Percentiles rank a stretch among this genome's conserved stretches.
Evolutionary conservation across 2,797 vertebrate genomes (phyloP).

Genomic region (Pipistrellus nathusii): DNA sequence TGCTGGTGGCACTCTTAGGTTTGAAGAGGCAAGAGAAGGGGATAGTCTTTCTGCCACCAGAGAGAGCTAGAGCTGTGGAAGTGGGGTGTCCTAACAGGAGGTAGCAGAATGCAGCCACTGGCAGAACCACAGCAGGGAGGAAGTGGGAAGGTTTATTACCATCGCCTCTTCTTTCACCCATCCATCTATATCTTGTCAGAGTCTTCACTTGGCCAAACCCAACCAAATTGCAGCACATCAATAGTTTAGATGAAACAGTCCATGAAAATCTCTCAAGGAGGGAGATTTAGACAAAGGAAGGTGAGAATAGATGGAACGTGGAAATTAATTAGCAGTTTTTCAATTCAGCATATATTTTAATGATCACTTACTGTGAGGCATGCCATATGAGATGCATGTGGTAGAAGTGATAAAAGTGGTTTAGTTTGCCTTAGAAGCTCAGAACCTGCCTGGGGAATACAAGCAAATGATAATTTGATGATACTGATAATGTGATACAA

Average conservation of each 20-base stretch:
- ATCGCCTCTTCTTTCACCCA: neutral
- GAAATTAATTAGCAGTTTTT: neutral
- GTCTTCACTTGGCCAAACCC: neutral
- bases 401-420: neutral
- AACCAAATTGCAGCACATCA: neutral
- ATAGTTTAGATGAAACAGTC: neutral
- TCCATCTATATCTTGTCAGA: neutral
- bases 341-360: neutral
- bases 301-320: neutral
- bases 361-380: neutral
- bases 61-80: neutral
- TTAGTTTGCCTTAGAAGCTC: neutral
- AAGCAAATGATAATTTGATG: constrained; percentile 1
- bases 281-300: constrained; percentile 20
- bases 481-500: neutral
- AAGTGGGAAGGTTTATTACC: neutral
- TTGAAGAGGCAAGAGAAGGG: neutral
- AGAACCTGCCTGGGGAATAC: neutral
- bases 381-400: neutral
- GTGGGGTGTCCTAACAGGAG: neutral
- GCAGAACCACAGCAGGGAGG: neutral
- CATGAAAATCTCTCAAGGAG: neutral
- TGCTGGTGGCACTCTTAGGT: neutral
- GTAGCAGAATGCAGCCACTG: neutral
- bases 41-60: neutral